Evolutionary conservation across 2,113 vertebrate species (phyloP).

Genomic region (Aythya baeri): DNA sequence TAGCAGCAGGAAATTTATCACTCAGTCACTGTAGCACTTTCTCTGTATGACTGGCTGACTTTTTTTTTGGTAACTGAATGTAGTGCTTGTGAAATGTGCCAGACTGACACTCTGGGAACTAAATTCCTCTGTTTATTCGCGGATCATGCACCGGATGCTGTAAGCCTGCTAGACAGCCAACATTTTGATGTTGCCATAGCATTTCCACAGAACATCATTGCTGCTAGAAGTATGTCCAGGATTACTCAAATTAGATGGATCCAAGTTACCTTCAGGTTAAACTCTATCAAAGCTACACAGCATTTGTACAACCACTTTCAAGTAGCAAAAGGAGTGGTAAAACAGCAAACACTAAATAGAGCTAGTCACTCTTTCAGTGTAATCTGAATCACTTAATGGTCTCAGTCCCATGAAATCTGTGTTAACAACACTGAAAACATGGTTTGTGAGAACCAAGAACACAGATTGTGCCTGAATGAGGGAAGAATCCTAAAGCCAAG

Average conservation of each 20-base stretch:
- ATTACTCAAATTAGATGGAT: constrained; percentile 14
- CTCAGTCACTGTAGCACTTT: constrained; percentile 4
- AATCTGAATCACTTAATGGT: not conserved
- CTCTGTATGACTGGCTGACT: constrained; percentile 9
- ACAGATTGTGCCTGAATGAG: not conserved
- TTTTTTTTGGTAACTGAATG: not conserved
- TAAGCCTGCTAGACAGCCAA: constrained; percentile 53
- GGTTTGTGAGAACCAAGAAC: not conserved
- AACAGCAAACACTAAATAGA: not conserved
- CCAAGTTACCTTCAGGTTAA: not conserved
- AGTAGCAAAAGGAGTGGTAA: not conserved
- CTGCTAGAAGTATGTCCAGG: constrained; percentile 10
- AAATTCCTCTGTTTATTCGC: constrained; percentile 61
- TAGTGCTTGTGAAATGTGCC: constrained; percentile 56
- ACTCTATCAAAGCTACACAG: not conserved
- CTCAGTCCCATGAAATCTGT: not conserved
- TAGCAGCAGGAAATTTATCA: constrained; percentile 25
- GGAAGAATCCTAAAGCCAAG: not conserved
- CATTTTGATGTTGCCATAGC: constrained; percentile 63
- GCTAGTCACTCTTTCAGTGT: not conserved
- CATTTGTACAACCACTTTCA: not conserved
- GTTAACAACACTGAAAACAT: not conserved
- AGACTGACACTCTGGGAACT: constrained; percentile 60
- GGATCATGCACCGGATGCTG: constrained; percentile 56
- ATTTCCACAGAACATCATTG: constrained; percentile 18